phyloP scores from a whole-genome alignment of 2,113 vertebrate species.

The Ceyx melanurus region DNA sequence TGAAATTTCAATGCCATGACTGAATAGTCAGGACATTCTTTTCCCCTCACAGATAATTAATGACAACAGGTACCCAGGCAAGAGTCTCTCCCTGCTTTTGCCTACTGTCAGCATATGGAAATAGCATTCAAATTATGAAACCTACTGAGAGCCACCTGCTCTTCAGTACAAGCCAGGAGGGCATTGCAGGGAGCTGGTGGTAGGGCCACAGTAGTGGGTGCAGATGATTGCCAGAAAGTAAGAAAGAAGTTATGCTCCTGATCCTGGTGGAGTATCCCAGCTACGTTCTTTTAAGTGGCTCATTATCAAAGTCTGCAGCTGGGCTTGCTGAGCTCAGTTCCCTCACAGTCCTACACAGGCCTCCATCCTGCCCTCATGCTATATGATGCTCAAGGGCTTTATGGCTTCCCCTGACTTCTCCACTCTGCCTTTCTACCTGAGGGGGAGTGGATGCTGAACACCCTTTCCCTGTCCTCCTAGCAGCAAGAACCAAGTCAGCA shows the following conservation, averaged over 20 bases:
- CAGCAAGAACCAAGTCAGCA: not conserved
- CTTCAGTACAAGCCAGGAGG: not conserved
- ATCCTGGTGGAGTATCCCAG: not conserved
- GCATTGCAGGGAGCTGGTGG: not conserved
- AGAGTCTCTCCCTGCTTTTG: not conserved
- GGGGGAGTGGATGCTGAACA: not conserved
- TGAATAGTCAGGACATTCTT: not conserved
- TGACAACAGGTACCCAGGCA: not conserved
- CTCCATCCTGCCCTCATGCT: not conserved
- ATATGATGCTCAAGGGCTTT: not conserved
- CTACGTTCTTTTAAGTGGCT: not conserved
- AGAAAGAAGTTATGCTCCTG: not conserved
- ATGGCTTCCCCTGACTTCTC: not conserved
- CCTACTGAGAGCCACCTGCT: not conserved
- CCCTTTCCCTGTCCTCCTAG: not conserved
- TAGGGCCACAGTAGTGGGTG: rapidly evolving
- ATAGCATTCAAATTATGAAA: not conserved
- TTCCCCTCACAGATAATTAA: not conserved
- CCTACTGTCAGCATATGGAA: not conserved
- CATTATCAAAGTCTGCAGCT: not conserved
- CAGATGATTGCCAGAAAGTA: not conserved
- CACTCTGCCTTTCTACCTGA: not conserved
- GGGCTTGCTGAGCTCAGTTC: not conserved
- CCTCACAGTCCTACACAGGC: not conserved
- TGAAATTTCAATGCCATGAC: not conserved